Evolutionary conservation across 1,140 invertebrate species (phyloP).

Genomic region (Drosophila ananassae): DNA sequence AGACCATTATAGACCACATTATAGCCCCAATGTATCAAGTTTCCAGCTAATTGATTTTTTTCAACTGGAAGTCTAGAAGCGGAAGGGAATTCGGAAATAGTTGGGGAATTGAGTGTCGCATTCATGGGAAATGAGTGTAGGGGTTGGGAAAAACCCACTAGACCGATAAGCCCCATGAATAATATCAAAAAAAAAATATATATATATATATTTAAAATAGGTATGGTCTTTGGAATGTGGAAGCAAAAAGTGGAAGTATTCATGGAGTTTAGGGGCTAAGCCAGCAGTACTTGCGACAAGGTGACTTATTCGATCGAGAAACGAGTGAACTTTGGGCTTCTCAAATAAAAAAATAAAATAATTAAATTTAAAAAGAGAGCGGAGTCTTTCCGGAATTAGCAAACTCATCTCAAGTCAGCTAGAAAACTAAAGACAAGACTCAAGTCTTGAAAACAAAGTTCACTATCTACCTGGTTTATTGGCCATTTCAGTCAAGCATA

Average conservation of each 20-base stretch:
- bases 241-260: too few relatives aligned
- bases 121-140: not conserved
- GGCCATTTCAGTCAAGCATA: constrained; percentile 1
- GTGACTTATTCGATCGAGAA: not conserved
- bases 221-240: not conserved
- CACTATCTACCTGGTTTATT: not conserved
- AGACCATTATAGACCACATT: too few relatives aligned
- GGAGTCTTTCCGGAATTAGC: constrained; percentile 1
- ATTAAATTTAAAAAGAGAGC: not conserved
- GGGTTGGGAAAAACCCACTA: constrained; percentile 1
- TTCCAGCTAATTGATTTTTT: too few relatives aligned
- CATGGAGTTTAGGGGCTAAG: too few relatives aligned
- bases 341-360: not conserved
- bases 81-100: constrained; percentile 7
- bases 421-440: not conserved
- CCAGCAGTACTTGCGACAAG: not conserved
- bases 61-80: too few relatives aligned
- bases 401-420: constrained; percentile 16
- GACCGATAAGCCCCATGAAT: not conserved
- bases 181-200: constrained; percentile 1
- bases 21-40: too few relatives aligned
- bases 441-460: constrained; percentile 11
- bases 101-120: not conserved
- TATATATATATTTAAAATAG: not conserved
- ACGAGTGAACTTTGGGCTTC: not conserved